Percentiles rank a stretch among this genome's conserved stretches.
These are phyloP conservation scores for Decapterus maruadsi DNA, from an alignment of 2,797 vertebrate species.

Conservation along the genomic window DNA sequence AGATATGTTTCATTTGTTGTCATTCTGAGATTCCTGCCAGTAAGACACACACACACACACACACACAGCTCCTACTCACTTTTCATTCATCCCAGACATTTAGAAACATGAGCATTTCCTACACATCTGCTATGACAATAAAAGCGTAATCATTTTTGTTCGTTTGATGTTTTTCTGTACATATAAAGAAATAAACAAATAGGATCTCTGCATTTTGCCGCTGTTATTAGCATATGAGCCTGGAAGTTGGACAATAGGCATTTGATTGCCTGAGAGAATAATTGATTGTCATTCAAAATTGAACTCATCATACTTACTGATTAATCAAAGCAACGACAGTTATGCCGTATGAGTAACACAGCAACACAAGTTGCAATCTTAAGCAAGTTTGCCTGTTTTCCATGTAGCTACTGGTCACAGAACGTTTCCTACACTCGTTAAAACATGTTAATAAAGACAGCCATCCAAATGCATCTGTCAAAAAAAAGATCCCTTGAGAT, in stretches of 20 bases:
- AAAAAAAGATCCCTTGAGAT: conserved; percentile 48
- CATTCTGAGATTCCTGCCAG: neutral
- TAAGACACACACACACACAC: neutral
- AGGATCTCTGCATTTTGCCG: conserved; percentile 41
- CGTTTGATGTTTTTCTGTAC: conserved; percentile 58
- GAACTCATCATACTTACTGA: conserved; percentile 25
- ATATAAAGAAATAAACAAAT: conserved; percentile 19
- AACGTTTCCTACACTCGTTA: conserved; percentile 22
- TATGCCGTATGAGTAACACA: neutral
- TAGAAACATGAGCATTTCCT: conserved; percentile 11
- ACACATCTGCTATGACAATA: conserved; percentile 27
- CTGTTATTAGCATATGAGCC: conserved; percentile 47
- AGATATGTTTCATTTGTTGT: neutral
- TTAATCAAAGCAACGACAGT: conserved; percentile 13
- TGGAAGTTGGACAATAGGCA: conserved; percentile 33
- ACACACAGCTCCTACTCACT: neutral
- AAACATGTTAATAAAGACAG: conserved; percentile 23
- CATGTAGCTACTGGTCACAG: conserved; percentile 2
- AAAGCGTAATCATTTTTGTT: conserved; percentile 34
- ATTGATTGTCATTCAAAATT: conserved; percentile 35
- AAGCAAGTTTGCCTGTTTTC: neutral
- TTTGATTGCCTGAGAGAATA: conserved; percentile 57
- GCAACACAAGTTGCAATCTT: conserved; percentile 23
- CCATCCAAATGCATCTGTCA: conserved; percentile 32
- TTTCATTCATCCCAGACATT: conserved; percentile 27